Evolutionary conservation across 1,140 invertebrate genomes (phyloP).

Genomic region (Microplitis demolitor): DNA sequence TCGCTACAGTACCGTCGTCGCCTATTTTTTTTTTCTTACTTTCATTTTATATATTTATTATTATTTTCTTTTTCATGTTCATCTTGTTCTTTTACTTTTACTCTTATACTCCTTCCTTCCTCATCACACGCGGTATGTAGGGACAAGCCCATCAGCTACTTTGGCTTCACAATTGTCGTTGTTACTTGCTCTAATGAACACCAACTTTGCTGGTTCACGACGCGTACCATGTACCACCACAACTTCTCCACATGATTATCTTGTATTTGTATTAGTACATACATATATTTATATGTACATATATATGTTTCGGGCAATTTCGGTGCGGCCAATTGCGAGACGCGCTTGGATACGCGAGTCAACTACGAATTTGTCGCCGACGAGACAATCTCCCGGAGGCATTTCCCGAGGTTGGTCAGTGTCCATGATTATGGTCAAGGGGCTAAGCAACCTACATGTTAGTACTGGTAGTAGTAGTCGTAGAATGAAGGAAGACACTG

Average conservation of each 20-base stretch:
- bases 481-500: too few species aligned
- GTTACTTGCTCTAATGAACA: not conserved
- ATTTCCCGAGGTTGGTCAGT: conserved; percentile 10
- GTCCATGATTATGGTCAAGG: not conserved
- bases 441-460: not conserved
- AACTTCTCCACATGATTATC: conserved; percentile 1
- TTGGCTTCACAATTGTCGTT: not conserved
- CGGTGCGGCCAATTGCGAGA: not conserved
- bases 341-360: conserved; percentile 27
- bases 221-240: not conserved
- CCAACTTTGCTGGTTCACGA: not conserved
- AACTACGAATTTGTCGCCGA: conserved; percentile 35
- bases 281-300: not conserved
- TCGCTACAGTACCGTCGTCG: not conserved
- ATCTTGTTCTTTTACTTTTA: not conserved
- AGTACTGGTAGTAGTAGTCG: too few species aligned
- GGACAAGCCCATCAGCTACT: too few species aligned
- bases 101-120: not conserved
- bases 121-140: not conserved
- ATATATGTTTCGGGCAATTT: not conserved
- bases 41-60: not conserved
- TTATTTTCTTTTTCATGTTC: not conserved
- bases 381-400: conserved; percentile 30
- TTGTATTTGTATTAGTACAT: too few species aligned
- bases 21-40: not conserved